These are phyloP conservation scores for Microdon myrmicae DNA, from an alignment of 2,888 invertebrate species.

Conservation along the genomic window DNA sequence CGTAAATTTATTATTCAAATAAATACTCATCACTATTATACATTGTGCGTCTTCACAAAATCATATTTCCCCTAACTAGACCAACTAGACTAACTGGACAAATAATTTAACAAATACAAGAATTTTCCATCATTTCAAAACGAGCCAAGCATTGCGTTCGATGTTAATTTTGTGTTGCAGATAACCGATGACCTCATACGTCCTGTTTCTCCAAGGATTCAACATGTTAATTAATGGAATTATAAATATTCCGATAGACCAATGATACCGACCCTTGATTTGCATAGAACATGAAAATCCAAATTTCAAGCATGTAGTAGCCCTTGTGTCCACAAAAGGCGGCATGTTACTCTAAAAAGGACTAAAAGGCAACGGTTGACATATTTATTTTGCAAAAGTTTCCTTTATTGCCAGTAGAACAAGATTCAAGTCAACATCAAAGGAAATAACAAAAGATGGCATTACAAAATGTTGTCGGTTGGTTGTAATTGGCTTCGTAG, in stretches of 20 bases:
- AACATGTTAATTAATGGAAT: constrained; percentile 48
- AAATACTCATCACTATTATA: too few relatives aligned
- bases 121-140: too few relatives aligned
- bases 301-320: constrained; percentile 19
- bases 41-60: too few relatives aligned
- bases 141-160: too few relatives aligned
- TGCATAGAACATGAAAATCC: constrained; percentile 46
- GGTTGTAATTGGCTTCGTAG: too few relatives aligned
- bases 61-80: too few relatives aligned
- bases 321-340: constrained; percentile 7
- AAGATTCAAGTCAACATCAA: constrained; percentile 29
- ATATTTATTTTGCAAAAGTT: constrained; percentile 37
- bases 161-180: not conserved
- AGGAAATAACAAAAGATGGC: constrained; percentile 25
- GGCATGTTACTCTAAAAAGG: constrained; percentile 25
- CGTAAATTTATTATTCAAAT: too few relatives aligned
- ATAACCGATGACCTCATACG: constrained; percentile 4
- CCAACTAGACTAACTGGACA: too few relatives aligned
- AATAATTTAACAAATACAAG: too few relatives aligned
- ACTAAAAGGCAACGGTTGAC: constrained; percentile 23
- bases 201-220: constrained; percentile 12
- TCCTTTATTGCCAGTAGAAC: constrained; percentile 38
- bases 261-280: constrained; percentile 38
- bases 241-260: constrained; percentile 33
- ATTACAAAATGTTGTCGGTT: constrained; percentile 26